Evolutionary conservation across 2,797 vertebrate species (phyloP).

Genomic region (Siniperca scherzeri): DNA sequence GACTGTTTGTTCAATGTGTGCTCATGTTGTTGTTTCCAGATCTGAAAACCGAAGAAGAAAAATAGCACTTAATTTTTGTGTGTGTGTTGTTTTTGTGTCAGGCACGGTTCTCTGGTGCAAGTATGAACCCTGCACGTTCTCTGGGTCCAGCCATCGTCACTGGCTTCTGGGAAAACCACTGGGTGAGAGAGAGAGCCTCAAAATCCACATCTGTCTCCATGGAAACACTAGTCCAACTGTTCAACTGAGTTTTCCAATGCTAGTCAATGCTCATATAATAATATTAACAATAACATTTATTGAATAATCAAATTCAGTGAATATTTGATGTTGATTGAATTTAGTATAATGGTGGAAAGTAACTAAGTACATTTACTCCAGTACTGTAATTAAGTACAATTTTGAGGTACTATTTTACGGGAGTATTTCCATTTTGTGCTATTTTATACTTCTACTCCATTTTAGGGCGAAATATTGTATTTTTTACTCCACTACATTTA

Average conservation of each 20-base stretch:
- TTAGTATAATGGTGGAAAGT: neutral
- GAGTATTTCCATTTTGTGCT: neutral
- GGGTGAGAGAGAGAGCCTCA: slow-evolving; percentile 82
- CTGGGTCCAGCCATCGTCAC: slow-evolving; percentile 88
- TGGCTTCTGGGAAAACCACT: slow-evolving; percentile 89
- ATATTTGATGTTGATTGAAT: neutral
- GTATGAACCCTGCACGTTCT: slow-evolving; percentile 89
- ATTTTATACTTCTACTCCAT: neutral
- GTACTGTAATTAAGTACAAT: neutral
- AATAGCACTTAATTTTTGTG: neutral
- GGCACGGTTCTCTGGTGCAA: slow-evolving; percentile 88
- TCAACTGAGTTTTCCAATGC: neutral
- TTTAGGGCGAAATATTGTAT: neutral
- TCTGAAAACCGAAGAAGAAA: neutral
- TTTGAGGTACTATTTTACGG: neutral
- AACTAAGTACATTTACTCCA: neutral
- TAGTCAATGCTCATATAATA: neutral
- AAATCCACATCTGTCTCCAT: neutral
- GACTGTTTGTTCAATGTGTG: neutral
- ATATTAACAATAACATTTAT: neutral
- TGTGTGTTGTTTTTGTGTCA: slow-evolving; percentile 51
- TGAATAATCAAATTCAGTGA: neutral
- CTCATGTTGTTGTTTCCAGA: neutral
- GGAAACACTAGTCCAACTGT: neutral
- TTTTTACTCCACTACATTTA: neutral